Evolutionary conservation across 2,888 invertebrate species (phyloP), one percentile per base, ranked within the genome.

Genomic region (Lasiommata megera): DNA sequence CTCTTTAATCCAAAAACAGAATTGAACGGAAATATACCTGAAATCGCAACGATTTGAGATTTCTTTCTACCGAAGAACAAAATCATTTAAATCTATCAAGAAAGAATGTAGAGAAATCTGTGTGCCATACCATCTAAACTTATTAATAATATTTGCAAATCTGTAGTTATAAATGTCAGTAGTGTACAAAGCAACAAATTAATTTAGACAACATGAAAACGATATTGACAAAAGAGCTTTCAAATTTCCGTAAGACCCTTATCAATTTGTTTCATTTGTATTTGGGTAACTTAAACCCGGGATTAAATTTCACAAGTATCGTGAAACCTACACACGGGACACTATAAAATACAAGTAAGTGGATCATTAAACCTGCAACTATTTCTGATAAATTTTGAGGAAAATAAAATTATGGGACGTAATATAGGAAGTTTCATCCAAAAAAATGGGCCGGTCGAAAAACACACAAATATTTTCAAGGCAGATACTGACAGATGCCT

Each of bases 401-500:
- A 23, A 53, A 46, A 40, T 12, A 14, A 44, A 54, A 51, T 46
- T 46, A 37, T 11, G 36, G n/a, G 17, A 16, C 29, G 47, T 3
- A 29, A 37, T 17, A 51, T 41, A 36, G 55, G 43, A 48, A 37
- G 40, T 51, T 52, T 54, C 43, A 52, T 29, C 31, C 14, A 43
- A 54, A 50, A 55, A 55, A 55, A 54, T 37, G 52, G 44, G 58
- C 34, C 56, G 34, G 43, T 41, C 53, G 8, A 56, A 61, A 46
- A 29, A 46, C 16, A 31, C 46, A 46, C 46, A 46, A 57, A 62
- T 60, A 59, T 58, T 57, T 62, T 56, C 31, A 44, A 54, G 43
- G 56, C 55, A 29, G 47, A 57, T 56, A 54, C 47, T 60, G 60
- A 60, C 53, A 62, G 51, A 60, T 60, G 62, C 64, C 65, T 65